Evolutionary conservation across 2,888 invertebrate genomes (phyloP), one percentile per base, ranked within the genome.

Genomic region (Dorcus hopei): DNA sequence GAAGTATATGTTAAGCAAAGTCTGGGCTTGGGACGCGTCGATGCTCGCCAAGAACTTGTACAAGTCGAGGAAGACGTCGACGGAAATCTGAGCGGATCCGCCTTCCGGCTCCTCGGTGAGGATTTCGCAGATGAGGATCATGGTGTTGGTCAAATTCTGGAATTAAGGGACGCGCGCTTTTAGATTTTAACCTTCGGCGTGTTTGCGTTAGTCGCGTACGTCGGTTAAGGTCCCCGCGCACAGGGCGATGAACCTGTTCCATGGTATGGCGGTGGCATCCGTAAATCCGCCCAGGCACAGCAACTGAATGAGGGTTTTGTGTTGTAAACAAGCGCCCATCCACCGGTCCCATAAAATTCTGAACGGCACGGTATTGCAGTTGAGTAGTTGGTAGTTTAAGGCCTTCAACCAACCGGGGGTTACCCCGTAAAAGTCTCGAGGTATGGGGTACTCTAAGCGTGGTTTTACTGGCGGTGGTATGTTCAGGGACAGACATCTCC

Each of bases 81-180:
- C 76, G 0, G 89, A 84, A 43, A 94, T 87, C 67, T 88, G 86
- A 0, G 91, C 87, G 0, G 89, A 87, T 0, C 91, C 92, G 1
- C 93, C 93, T 58, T 93, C 93, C 0, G 92, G 89, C 70, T 93
- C 93, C 62, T 89, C 87, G 0, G 92, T 91, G 52, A 93, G 79
- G 0, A 91, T 82, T 73, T 93, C 91, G 74, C 93, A 94, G 16
- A 93, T 81, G 63, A 89, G 80, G 47, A 87, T 85, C 90, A 93
- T 90, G 0, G 92, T 89, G 71, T 89, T 86, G 2, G 87, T 87
- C 11, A 92, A 80, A 68, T 84, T 87, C 87, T 91, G 49, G 26
- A 33, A 33, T 9, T 49, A 6, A 19, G 9, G 9, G 49, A 48
- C 5, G 5, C 16, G 33, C 6, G 8, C 9, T 26, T 55, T 19